These are phyloP conservation scores for Pristionchus maxplancki DNA, from an alignment of 2,888 invertebrate genomes.

Conservation along the genomic window DNA sequence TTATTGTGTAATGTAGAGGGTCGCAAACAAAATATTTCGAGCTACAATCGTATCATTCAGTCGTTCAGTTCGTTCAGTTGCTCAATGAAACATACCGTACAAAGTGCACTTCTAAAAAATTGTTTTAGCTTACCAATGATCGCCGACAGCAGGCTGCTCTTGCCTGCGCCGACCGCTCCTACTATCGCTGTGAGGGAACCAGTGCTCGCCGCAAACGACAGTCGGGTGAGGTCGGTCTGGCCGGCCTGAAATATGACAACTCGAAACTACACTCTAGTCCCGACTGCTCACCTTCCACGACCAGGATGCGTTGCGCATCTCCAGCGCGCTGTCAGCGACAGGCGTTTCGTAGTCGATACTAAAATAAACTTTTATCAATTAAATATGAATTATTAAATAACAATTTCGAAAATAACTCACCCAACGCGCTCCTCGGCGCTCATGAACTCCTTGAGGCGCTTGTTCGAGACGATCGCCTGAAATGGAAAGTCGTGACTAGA, in stretches of 20 bases:
- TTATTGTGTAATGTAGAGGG: too few relatives aligned
- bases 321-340: neutral
- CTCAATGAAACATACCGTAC: neutral
- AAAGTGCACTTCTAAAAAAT: too few relatives aligned
- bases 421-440: constrained; percentile 60
- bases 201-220: neutral
- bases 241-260: neutral
- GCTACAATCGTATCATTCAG: too few relatives aligned
- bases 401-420: neutral
- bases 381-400: neutral
- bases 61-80: too few relatives aligned
- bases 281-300: constrained; percentile 1
- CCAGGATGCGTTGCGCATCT: constrained; percentile 20
- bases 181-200: constrained; percentile 25
- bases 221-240: neutral
- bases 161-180: constrained; percentile 61
- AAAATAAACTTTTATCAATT: too few relatives aligned
- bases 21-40: too few relatives aligned
- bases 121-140: constrained; percentile 58
- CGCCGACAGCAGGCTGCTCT: constrained; percentile 62
- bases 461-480: constrained; percentile 71
- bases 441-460: constrained; percentile 72
- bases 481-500: neutral
- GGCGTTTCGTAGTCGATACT: constrained; percentile 34
- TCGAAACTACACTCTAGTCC: constrained; percentile 54